Evolutionary conservation across 2,113 vertebrate genomes (phyloP).

Genomic region (Felis chaus): DNA sequence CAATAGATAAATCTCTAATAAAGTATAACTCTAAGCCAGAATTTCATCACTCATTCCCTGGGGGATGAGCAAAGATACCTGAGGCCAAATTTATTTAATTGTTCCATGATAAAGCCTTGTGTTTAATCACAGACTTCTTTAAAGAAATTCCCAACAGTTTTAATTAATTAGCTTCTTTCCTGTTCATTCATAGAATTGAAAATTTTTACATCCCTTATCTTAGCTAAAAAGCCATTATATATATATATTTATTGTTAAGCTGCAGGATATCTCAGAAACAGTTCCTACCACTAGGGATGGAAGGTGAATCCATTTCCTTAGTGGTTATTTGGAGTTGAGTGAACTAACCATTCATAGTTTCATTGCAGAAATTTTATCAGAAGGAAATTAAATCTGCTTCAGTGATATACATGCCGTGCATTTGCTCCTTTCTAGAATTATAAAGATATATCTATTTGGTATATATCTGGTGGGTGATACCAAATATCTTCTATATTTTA

Average conservation of each 20-base stretch:
- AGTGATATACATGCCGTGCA: rapidly evolving
- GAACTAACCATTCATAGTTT: background rate
- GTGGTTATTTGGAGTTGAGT: background rate
- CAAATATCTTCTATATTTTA: background rate
- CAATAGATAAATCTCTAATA: constrained; percentile 78
- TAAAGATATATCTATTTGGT: background rate
- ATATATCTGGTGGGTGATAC: background rate
- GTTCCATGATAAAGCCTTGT: constrained; percentile 70
- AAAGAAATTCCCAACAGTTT: constrained; percentile 72
- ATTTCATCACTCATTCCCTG: constrained; percentile 52
- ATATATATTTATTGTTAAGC: background rate
- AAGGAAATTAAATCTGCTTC: constrained; percentile 40
- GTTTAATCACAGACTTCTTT: constrained; percentile 79
- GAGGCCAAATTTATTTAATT: constrained; percentile 79
- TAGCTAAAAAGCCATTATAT: constrained; percentile 27
- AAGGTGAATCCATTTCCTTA: background rate
- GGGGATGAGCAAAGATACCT: constrained; percentile 46
- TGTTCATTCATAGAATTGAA: constrained; percentile 64
- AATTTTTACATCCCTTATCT: constrained; percentile 61
- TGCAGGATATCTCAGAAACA: background rate
- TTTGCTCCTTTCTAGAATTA: background rate
- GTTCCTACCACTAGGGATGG: background rate
- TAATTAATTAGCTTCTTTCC: constrained; percentile 76
- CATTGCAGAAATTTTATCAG: constrained; percentile 8
- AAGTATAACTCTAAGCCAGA: constrained; percentile 63